phyloP scores from a whole-genome alignment of 2,113 vertebrate genomes.

The Rana temporaria region DNA sequence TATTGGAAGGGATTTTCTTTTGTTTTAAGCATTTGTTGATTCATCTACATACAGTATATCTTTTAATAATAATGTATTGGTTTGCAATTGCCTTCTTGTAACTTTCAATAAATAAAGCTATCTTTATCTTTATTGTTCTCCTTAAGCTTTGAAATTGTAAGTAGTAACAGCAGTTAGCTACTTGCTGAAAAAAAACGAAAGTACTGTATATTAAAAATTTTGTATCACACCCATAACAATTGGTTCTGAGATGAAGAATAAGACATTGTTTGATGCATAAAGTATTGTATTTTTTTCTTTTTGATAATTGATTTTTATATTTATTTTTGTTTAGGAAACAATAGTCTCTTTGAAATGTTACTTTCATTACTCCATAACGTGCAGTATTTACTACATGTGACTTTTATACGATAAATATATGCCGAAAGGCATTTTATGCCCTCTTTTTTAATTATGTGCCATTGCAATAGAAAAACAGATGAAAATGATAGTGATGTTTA shows the following conservation, averaged over 20 bases:
- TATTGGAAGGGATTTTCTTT: too few relatives aligned
- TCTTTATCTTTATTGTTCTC: too few relatives aligned
- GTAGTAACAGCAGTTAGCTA: too few relatives aligned
- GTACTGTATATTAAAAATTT: too few relatives aligned
- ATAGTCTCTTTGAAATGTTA: slow-evolving; percentile 50
- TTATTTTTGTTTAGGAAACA: not conserved
- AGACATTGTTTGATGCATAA: not conserved
- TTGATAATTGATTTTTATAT: slow-evolving; percentile 1
- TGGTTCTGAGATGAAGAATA: not conserved
- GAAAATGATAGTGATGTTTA: slow-evolving; percentile 63
- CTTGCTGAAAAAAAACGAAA: too few relatives aligned
- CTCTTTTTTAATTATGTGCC: slow-evolving; percentile 58
- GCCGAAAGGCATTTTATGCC: slow-evolving; percentile 26
- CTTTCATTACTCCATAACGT: slow-evolving; percentile 17
- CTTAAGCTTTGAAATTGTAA: too few relatives aligned
- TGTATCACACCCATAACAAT: too few relatives aligned
- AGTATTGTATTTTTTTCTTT: slow-evolving; percentile 13
- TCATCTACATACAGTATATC: too few relatives aligned
- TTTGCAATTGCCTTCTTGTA: too few relatives aligned
- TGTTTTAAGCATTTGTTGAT: too few relatives aligned
- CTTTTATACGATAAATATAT: slow-evolving; percentile 49
- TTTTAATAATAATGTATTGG: too few relatives aligned
- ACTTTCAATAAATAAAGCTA: too few relatives aligned
- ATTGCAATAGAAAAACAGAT: slow-evolving; percentile 63
- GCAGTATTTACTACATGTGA: slow-evolving; percentile 48